phyloP scores from a whole-genome alignment of 2,113 vertebrate genomes.

The Vanacampus margaritifer region DNA sequence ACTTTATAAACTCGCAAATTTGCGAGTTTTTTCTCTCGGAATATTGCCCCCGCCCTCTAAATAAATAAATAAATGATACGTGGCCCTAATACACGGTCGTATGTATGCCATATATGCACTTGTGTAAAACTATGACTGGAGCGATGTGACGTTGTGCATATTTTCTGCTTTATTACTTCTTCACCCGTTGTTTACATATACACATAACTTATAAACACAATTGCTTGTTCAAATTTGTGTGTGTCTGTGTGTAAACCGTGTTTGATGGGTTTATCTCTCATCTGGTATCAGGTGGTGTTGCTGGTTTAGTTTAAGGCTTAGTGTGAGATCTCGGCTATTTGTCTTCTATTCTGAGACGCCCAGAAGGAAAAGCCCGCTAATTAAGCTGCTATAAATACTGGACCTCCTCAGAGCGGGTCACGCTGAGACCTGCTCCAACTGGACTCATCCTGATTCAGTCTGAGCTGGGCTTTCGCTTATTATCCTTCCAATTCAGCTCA shows the following conservation, averaged over 20 bases:
- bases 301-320: conserved; percentile 54
- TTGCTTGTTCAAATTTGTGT: not conserved
- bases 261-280: conserved; percentile 13
- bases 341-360: conserved; percentile 59
- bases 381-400: conserved; percentile 63
- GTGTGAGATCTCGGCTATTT: conserved; percentile 46
- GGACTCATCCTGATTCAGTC: conserved; percentile 18
- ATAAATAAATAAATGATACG: too few species aligned
- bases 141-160: too few species aligned
- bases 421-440: conserved; percentile 28
- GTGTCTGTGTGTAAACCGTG: not conserved
- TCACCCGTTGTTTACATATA: too few species aligned
- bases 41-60: too few species aligned
- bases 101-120: too few species aligned
- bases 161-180: too few species aligned
- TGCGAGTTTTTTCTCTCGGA: too few species aligned
- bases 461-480: conserved; percentile 1
- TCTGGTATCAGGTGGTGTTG: conserved; percentile 13
- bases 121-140: too few species aligned
- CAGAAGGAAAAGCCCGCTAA: conserved; percentile 60
- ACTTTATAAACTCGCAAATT: too few species aligned
- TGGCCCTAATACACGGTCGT: too few species aligned
- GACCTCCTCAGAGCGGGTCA: conserved; percentile 44
- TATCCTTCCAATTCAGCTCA: not conserved
- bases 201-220: too few species aligned